Evolutionary conservation across 2,113 vertebrate genomes (phyloP).

Genomic region (Gnathonemus longibarbis): DNA sequence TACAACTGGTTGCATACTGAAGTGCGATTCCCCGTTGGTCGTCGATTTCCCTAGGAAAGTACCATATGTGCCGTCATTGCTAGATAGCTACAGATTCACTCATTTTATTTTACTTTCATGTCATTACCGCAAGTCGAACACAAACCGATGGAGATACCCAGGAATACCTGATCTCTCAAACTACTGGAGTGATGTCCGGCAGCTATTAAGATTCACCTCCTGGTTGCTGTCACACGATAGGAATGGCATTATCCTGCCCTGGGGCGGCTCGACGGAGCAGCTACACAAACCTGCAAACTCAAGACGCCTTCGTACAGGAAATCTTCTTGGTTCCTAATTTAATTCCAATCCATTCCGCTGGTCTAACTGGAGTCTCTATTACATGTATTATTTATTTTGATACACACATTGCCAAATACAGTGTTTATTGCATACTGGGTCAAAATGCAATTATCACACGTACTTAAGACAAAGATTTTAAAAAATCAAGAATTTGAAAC

Average conservation of each 20-base stretch:
- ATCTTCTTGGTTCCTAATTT: neutral
- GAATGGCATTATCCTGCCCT: neutral
- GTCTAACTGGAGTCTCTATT: neutral
- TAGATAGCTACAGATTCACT: neutral
- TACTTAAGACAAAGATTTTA: neutral
- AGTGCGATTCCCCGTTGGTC: neutral
- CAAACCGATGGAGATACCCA: neutral
- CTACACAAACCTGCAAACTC: neutral
- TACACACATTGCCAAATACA: neutral
- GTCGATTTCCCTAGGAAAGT: neutral
- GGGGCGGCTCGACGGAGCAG: neutral
- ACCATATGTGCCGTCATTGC: neutral
- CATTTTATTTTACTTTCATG: neutral
- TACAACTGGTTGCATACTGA: neutral
- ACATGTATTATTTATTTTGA: neutral
- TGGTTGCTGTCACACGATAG: neutral
- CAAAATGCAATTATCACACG: neutral
- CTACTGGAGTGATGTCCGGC: neutral
- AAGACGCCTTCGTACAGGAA: neutral
- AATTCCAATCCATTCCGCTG: neutral
- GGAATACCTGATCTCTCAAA: neutral
- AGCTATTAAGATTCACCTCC: neutral
- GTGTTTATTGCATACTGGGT: neutral
- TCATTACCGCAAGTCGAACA: neutral
- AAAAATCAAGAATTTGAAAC: neutral